Base-by-base conservation (phyloP, 2,888 invertebrate species). In the Camponotus fellah region DNA sequence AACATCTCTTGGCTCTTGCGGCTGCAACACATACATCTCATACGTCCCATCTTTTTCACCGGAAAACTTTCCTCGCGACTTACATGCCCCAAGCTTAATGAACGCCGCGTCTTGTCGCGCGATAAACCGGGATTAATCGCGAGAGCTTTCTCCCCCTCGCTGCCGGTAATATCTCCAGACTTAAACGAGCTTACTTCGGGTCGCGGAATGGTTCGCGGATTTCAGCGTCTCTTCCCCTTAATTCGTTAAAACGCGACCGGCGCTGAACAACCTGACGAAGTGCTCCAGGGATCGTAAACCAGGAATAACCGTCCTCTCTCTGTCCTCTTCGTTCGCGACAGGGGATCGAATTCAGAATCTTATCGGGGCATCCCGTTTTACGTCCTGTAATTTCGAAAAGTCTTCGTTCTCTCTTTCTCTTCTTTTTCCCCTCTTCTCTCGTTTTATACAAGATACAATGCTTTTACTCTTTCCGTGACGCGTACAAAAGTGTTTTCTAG, bases 91-190 rank as follows among this genome's bases (percentile, higher is more conserved):
- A 9, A 43, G 2, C 56, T 21, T 58, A 79, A 79, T 69, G 69
- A 79, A 79, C 58, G 46, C 14, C 80, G 81, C 83, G 71, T 82
- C 75, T 82, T 83, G 74, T 75, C 62, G 68, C 10, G 37, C 58
- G 83, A 84, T 84, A 85, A 86, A 84, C 80, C 49, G 72, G 62
- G 86, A 80, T 87, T 86, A 88, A 87, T 88, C 81, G 84, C 21
- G 26, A 69, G n/a, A n/a, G 17, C 5, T n/a, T 8, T 26, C 8
- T 6, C 49, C 2, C 46, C 3, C 46, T 12, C 49, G 14, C 40
- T 34, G 53, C 21, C 75, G 34, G 79, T 84, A 75, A 84, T 86
- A 84, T 88, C 77, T 43, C 49, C n/a, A n/a, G 49, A 34, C 53
- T 79, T 82, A 79, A 79, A 85, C 74, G 82, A 64, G 26, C 26